phyloP scores from a whole-genome alignment of 2,797 vertebrate species.

The Monodelphis domestica region DNA sequence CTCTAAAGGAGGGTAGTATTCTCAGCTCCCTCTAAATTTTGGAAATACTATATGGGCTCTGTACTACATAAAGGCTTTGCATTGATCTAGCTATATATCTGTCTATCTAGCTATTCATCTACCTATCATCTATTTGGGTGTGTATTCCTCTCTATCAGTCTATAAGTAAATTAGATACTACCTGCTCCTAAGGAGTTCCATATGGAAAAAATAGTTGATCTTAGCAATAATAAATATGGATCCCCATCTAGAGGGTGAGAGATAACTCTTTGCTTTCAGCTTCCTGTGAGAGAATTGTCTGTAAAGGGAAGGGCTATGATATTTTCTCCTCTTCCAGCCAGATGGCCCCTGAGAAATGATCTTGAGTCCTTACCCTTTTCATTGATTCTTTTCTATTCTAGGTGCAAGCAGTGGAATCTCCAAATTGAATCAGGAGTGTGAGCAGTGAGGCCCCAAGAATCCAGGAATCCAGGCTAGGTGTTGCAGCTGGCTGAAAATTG shows the following conservation, averaged over 20 bases:
- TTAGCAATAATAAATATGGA: constrained; percentile 10
- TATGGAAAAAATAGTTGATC: constrained; percentile 49
- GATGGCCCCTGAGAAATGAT: not conserved
- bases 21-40: not conserved
- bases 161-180: not conserved
- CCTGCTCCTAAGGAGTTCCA: constrained; percentile 65
- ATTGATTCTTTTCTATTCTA: not conserved
- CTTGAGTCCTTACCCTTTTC: not conserved
- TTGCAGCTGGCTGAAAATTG: not conserved
- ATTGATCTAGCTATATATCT: not conserved
- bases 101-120: not conserved
- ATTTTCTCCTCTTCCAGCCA: not conserved
- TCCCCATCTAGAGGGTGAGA: not conserved
- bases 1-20: not conserved
- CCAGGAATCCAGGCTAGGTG: not conserved
- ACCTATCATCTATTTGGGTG: not conserved
- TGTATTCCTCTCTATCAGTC: not conserved
- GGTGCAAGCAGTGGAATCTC: not conserved
- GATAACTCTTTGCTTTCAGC: too few relatives aligned
- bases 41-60: not conserved
- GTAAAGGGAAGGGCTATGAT: not conserved
- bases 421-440: not conserved
- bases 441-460: not conserved
- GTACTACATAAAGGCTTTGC: not conserved
- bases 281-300: too few relatives aligned